Evolutionary conservation across 2,113 vertebrate species (phyloP), one percentile per base, ranked within the genome.

Genomic region (Cyprinodon variegatus): DNA sequence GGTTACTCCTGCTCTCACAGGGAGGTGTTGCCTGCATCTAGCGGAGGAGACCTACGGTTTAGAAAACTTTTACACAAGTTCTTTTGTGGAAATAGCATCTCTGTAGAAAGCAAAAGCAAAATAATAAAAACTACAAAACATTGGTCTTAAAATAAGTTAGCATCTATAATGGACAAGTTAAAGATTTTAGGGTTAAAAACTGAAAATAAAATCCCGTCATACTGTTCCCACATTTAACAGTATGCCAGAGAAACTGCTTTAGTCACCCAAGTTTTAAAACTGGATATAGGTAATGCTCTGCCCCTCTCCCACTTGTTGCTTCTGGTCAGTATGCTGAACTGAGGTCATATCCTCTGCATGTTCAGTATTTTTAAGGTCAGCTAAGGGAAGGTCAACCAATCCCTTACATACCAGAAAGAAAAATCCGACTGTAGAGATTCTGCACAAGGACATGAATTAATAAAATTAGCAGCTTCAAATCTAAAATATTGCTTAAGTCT

Each of bases 11-110:
- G 48, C 48, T 80, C 80, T 66, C 74, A 60, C 66, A 75, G 74
- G 77, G 83, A 78, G 76, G 77, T 65, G 75, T 61, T 80, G 66
- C 60, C 78, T 43, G 65, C 70, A 76, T 68, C 39, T 62, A 53
- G 63, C 60, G 22, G 12, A 75, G 77, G 61, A 86, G 83, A 83
- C 82, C 85, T 75, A 87, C 70, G 45, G 79, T 68, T 72, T 46
- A 64, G 64, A 43, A 62, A 67, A 72, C 38, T 11, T 38, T 59
- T 59, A 36, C n/a, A 65, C 37, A 68, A 60, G 12, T 40, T 12
- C 38, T 73, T 70, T 63, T 78, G 22, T 15, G 45, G 11, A 45
- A 36, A 45, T 41, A 3, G 4, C 12, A 43, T 15, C 70, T 14
- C 69, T 38, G 50, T 48, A 12, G 70, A 36, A 61, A 6, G 22